Percentiles rank a stretch among this genome's conserved stretches.
Conservation (phyloP, 2,113 vertebrate genomes). For the Epinephelus cyanopodus region DNA sequence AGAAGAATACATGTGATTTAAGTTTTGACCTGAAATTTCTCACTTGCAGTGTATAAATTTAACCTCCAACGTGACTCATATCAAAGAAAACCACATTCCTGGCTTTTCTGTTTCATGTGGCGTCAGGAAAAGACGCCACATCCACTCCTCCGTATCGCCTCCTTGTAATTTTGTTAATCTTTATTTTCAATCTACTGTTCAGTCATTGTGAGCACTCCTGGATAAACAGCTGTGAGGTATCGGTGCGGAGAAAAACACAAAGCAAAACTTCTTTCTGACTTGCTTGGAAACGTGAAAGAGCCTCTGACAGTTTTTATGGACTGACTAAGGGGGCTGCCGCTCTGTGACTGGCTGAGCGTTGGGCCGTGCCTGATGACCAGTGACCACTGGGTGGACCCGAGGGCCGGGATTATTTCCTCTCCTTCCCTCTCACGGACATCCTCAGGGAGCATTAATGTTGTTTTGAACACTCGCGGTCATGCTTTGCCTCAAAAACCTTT, state of each 20-base stretch:
- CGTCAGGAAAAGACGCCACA: constrained; percentile 20
- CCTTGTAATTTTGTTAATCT: constrained; percentile 56
- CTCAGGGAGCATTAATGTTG: constrained; percentile 51
- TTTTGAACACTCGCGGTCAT: constrained; percentile 49
- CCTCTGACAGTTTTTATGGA: constrained; percentile 22
- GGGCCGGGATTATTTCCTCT: constrained; percentile 6
- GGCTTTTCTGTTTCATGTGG: constrained; percentile 31
- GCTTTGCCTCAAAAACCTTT: constrained; percentile 42
- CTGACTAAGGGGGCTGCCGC: constrained; percentile 5
- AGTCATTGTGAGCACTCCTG: not conserved
- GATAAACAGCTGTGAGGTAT: constrained; percentile 5
- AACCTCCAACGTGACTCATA: constrained; percentile 19
- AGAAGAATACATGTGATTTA: constrained; percentile 11
- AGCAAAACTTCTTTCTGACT: not conserved
- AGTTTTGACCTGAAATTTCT: constrained; percentile 32
- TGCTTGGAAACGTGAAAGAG: constrained; percentile 18
- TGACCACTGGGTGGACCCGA: constrained; percentile 46
- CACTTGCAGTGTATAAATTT: constrained; percentile 31
- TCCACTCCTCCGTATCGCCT: not conserved
- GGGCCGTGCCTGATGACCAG: constrained; percentile 53
- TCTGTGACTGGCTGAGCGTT: constrained; percentile 47
- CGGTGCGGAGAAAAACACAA: not conserved
- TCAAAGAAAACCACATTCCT: constrained; percentile 17
- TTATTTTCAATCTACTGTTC: constrained; percentile 21
- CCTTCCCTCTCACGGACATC: constrained; percentile 27